These are phyloP conservation scores for Synergus gifuensis DNA, from an alignment of 2,888 invertebrate species.

Conservation along the genomic window DNA sequence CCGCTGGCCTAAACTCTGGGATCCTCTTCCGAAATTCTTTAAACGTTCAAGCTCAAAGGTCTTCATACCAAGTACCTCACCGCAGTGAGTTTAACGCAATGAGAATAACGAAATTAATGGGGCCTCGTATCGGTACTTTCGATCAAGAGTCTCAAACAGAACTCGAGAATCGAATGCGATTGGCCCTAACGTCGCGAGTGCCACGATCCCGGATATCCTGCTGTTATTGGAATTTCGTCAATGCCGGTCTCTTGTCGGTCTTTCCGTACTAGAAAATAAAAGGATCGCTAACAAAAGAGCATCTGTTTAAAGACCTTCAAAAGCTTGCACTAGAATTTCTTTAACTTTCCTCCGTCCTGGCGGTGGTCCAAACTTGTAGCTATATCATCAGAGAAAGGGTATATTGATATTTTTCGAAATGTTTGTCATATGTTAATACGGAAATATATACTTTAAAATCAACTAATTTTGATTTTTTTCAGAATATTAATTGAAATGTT, in stretches of 20 bases:
- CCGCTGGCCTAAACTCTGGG: slow-evolving; percentile 46
- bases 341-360: background rate
- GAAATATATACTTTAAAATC: too few relatives aligned
- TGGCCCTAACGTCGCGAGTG: slow-evolving; percentile 44
- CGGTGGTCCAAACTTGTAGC: background rate
- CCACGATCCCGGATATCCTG: slow-evolving; percentile 54
- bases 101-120: slow-evolving; percentile 47
- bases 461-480: background rate
- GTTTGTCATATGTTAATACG: too few relatives aligned
- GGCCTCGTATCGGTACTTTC: slow-evolving; percentile 44
- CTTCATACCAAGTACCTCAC: slow-evolving; percentile 48
- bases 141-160: slow-evolving; percentile 33
- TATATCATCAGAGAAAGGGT: background rate
- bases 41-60: slow-evolving; percentile 42
- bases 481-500: background rate
- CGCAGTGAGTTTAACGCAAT: slow-evolving; percentile 43
- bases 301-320: background rate
- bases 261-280: background rate
- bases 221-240: slow-evolving; percentile 47
- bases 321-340: background rate
- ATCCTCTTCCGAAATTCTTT: slow-evolving; percentile 53
- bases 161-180: slow-evolving; percentile 49
- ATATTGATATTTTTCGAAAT: background rate
- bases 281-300: slow-evolving; percentile 1
- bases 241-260: background rate